Percentiles rank a stretch among this genome's conserved stretches.
phyloP scores from a whole-genome alignment of 2,113 vertebrate genomes.

The Cricetomys ansorgei region DNA sequence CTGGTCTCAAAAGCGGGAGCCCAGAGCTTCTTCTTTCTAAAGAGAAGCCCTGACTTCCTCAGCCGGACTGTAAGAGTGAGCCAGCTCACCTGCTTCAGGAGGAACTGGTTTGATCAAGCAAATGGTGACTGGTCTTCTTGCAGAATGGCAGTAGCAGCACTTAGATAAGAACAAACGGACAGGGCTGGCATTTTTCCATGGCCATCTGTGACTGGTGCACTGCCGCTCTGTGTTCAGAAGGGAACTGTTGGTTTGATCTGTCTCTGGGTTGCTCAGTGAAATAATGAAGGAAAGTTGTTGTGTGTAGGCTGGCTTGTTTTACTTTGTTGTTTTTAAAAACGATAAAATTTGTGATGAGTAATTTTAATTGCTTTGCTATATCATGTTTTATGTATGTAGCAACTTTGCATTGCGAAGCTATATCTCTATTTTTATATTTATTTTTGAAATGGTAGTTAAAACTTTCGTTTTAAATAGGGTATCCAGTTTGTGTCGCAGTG shows the following conservation, averaged over 20 bases:
- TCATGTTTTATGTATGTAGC: slow-evolving; percentile 28
- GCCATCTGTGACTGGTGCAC: slow-evolving; percentile 77
- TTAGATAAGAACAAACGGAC: slow-evolving; percentile 79
- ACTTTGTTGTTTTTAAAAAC: slow-evolving; percentile 30
- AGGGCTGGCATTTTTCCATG: slow-evolving; percentile 73
- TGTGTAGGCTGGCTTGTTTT: slow-evolving; percentile 54
- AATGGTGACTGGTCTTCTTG: slow-evolving; percentile 63
- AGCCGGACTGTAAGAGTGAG: slow-evolving; percentile 17
- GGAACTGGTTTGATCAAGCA: slow-evolving; percentile 40
- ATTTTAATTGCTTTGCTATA: slow-evolving; percentile 53
- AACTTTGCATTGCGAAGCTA: neutral
- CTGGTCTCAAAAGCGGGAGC: neutral
- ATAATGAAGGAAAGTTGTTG: slow-evolving; percentile 67
- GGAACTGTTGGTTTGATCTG: slow-evolving; percentile 58
- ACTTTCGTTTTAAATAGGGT: slow-evolving; percentile 33
- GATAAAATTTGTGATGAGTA: slow-evolving; percentile 48
- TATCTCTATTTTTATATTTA: neutral
- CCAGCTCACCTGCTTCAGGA: slow-evolving; percentile 66
- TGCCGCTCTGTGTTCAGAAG: slow-evolving; percentile 60
- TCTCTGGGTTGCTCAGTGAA: slow-evolving; percentile 61
- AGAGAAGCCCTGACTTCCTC: neutral
- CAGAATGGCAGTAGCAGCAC: slow-evolving; percentile 60
- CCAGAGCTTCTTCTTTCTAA: neutral
- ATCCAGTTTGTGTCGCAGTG: slow-evolving; percentile 52
- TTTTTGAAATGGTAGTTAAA: slow-evolving; percentile 37